A percentile compares a stretch with the other conserved stretches of the same genome.
Conservation (phyloP, 2,888 invertebrate species). For the Epicampocera succincta region DNA sequence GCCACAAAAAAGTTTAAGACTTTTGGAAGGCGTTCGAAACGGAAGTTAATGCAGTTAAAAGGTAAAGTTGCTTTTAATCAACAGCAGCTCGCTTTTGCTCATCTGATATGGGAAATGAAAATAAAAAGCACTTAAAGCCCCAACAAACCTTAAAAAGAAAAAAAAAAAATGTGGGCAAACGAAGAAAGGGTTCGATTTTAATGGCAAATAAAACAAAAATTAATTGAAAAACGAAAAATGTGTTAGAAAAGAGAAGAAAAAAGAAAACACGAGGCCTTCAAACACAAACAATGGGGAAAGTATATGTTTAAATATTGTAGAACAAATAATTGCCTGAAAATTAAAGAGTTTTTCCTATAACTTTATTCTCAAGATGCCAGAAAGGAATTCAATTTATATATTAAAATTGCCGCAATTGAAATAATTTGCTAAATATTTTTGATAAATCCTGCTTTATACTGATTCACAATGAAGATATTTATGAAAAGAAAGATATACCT, state of each 20-base stretch:
- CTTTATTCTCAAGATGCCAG: too few species aligned
- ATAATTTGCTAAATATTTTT: too few species aligned
- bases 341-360: too few species aligned
- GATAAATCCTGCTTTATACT: too few species aligned
- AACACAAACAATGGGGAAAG: background rate
- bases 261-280: background rate
- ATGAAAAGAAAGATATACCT: too few species aligned
- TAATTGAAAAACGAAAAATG: background rate
- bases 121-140: constrained; percentile 29
- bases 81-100: constrained; percentile 6
- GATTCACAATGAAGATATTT: too few species aligned
- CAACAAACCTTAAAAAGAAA: constrained; percentile 18
- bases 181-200: constrained; percentile 4
- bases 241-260: too few species aligned
- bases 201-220: constrained; percentile 27
- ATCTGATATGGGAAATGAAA: constrained; percentile 1
- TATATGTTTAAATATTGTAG: too few species aligned
- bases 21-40: background rate
- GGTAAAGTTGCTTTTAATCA: constrained; percentile 52
- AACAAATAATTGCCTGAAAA: background rate
- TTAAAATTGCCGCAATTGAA: too few species aligned
- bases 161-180: background rate
- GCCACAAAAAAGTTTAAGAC: constrained; percentile 3
- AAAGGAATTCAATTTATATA: too few species aligned
- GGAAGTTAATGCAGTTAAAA: constrained; percentile 28